Evolutionary conservation across 1,140 invertebrate genomes (phyloP), one percentile per base, ranked within the genome.

Genomic region (Aradophagus sp.): DNA sequence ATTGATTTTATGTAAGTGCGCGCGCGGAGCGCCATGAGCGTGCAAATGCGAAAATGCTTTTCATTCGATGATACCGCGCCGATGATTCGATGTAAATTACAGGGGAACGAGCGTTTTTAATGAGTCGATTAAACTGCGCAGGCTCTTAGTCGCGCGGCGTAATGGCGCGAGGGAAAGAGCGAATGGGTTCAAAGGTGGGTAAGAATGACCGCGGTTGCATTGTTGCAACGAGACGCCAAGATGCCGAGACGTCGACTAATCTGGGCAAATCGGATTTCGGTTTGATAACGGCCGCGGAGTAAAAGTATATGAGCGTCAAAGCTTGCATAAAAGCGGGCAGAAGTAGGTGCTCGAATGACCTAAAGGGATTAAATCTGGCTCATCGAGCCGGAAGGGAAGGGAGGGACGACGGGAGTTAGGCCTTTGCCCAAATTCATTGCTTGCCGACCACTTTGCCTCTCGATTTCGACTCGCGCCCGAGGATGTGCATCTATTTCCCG

Each of bases 331-430:
- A 67, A 75, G 71, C 59, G 67, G 42, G 45, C 45, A 75, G 52
- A 72, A 72, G 58, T 75, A 61, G 63, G 61, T 68, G 70, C 63
- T 73, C 56, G 69, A 59, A 69, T 70, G 67, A 71, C 74, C 75
- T 74, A 76, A 78, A 80, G 69, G 69, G 74, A 80, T 79, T 79
- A 77, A 79, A 76, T 77, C 70, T 80, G 74, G 77, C 62, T 78
- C 75, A 76, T 78, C 74, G 75, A 78, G 71, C 75, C 74, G 76
- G 70, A 72, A 76, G 70, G 50, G 73, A 70, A 74, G 71, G 69
- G 70, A 73, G 73, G 72, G 44, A 61, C 55, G 47, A 42, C 34
- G 48, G 58, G 63, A 52, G n/a, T n/a, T n/a, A 48, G 71, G 68
- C 71, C 76, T 79, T 77, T 77, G 66, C 76, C 68, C 65, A 76